Conservation (phyloP, 1,140 invertebrate species). For the Homalodisca vitripennis region DNA sequence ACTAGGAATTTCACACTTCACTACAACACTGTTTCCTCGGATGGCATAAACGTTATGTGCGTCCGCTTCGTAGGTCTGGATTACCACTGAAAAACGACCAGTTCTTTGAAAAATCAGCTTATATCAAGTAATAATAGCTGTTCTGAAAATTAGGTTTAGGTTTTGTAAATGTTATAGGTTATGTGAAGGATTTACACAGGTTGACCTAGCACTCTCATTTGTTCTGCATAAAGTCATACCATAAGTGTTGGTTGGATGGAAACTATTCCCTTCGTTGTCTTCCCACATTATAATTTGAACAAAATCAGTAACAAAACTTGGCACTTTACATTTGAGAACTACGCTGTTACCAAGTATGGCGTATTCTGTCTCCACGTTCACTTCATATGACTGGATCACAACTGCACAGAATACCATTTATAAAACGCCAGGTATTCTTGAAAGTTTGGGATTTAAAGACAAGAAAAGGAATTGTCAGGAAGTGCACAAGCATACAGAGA, state of each 20-base stretch:
- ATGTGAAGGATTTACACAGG: too few relatives aligned
- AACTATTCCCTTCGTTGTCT: slow-evolving; percentile 44
- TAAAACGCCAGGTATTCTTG: too few relatives aligned
- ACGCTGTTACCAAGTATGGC: slow-evolving; percentile 89
- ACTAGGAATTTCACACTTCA: slow-evolving; percentile 92
- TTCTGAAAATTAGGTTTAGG: background rate
- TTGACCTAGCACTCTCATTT: too few relatives aligned
- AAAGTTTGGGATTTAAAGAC: too few relatives aligned
- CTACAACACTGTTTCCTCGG: slow-evolving; percentile 84
- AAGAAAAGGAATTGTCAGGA: too few relatives aligned
- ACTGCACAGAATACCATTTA: slow-evolving; percentile 53
- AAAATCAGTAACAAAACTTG: slow-evolving; percentile 91
- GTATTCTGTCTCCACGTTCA: slow-evolving; percentile 89
- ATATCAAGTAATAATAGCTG: too few relatives aligned
- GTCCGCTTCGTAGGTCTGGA: slow-evolving; percentile 79
- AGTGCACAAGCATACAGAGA: too few relatives aligned
- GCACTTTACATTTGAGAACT: slow-evolving; percentile 91
- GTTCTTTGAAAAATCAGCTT: too few relatives aligned
- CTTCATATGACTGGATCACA: slow-evolving; percentile 77
- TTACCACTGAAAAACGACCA: slow-evolving; percentile 65
- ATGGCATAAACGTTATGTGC: slow-evolving; percentile 94
- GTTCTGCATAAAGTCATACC: slow-evolving; percentile 33
- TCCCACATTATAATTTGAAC: slow-evolving; percentile 85
- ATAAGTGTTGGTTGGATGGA: slow-evolving; percentile 34
- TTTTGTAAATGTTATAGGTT: background rate